Evolutionary conservation across 2,797 vertebrate species (phyloP).

Genomic region (Pangasius sanitwongsei): DNA sequence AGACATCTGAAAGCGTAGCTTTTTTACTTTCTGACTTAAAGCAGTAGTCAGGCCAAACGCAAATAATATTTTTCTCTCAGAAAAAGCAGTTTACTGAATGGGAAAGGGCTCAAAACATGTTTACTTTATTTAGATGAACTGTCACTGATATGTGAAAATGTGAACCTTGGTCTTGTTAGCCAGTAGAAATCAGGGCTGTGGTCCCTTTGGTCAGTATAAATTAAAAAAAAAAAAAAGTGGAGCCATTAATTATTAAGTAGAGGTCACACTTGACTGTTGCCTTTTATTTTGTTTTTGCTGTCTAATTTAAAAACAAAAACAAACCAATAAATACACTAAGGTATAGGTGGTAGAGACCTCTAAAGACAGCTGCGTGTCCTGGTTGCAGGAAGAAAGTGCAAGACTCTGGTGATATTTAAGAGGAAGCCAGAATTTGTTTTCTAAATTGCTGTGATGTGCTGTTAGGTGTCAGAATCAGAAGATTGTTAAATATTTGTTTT

Average conservation of each 20-base stretch:
- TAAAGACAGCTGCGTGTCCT: background rate
- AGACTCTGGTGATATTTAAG: background rate
- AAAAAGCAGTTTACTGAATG: background rate
- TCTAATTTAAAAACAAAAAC: background rate
- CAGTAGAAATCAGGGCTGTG: background rate
- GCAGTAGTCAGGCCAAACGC: background rate
- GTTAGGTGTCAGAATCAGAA: no score
- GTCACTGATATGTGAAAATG: background rate
- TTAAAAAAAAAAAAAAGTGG: background rate
- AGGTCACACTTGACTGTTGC: background rate
- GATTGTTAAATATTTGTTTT: no score
- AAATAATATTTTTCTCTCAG: background rate
- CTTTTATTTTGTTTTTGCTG: background rate
- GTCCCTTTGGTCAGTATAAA: background rate
- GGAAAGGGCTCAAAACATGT: background rate
- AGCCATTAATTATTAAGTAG: background rate
- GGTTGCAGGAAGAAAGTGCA: no score
- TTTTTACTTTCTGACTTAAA: background rate
- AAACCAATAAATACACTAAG: background rate
- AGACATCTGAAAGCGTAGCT: background rate
- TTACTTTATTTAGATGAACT: background rate
- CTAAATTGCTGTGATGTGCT: background rate
- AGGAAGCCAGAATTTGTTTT: background rate
- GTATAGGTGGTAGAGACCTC: no score
- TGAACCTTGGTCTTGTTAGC: background rate